A percentile compares a stretch with the other conserved stretches of the same genome.
Evolutionary conservation across 2,888 invertebrate genomes (phyloP).

Genomic region (Drepana falcataria): DNA sequence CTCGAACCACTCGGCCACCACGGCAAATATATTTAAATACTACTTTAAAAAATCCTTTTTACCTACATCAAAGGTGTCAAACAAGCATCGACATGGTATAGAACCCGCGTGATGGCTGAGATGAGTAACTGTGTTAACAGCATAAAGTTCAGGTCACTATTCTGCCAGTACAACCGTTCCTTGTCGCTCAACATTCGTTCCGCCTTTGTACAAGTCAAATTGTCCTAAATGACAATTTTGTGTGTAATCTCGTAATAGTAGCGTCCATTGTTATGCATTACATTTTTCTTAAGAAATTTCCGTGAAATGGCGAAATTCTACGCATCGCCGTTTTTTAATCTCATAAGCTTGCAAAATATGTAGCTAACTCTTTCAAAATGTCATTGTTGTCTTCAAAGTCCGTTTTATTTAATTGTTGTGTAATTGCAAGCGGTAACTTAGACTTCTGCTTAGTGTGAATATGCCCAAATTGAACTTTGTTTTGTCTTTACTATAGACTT

Average conservation of each 20-base stretch:
- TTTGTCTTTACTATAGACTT: too few species aligned
- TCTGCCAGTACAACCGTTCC: too few species aligned
- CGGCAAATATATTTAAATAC: too few species aligned
- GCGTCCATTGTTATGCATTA: slow-evolving; percentile 46
- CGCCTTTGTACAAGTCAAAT: slow-evolving; percentile 33
- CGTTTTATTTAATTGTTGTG: not conserved
- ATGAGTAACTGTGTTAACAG: too few species aligned
- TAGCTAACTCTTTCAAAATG: slow-evolving; percentile 1
- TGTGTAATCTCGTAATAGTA: slow-evolving; percentile 32
- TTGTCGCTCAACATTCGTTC: slow-evolving; percentile 12
- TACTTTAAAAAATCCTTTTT: too few species aligned
- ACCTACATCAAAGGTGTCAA: too few species aligned
- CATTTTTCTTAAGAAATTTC: slow-evolving; percentile 55
- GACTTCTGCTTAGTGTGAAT: not conserved
- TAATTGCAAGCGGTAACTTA: not conserved
- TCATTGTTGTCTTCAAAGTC: not conserved
- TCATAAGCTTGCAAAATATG: not conserved
- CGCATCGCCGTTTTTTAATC: slow-evolving; percentile 13
- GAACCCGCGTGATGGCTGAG: too few species aligned
- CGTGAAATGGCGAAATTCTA: slow-evolving; percentile 40
- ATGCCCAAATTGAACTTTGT: too few species aligned
- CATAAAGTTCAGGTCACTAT: too few species aligned
- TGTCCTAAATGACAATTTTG: slow-evolving; percentile 30
- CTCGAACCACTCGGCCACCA: too few species aligned
- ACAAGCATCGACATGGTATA: too few species aligned